phyloP scores from a whole-genome alignment of 2,797 vertebrate genomes.

The Ctenosaura bakeri region DNA sequence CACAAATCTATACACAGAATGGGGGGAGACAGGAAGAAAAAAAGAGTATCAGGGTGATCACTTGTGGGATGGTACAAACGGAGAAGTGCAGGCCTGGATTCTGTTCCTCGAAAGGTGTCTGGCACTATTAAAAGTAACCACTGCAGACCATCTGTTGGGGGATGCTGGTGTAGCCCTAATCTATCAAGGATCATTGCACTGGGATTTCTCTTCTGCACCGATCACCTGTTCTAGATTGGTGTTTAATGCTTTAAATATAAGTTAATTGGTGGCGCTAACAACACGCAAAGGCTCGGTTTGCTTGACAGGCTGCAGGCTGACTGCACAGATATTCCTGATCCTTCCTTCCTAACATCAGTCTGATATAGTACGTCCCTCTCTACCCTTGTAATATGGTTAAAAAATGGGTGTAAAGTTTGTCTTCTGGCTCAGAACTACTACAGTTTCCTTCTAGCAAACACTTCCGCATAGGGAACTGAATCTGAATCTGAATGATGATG shows the following conservation, averaged over 20 bases:
- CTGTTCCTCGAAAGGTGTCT: not conserved
- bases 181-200: constrained; percentile 23
- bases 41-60: not conserved
- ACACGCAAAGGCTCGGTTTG: constrained; percentile 2
- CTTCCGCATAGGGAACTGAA: not conserved
- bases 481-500: not conserved
- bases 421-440: not conserved
- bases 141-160: constrained; percentile 19
- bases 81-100: not conserved
- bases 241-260: constrained; percentile 42
- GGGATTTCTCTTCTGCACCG: constrained; percentile 20
- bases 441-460: not conserved
- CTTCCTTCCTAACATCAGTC: not conserved
- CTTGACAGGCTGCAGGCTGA: not conserved
- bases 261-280: constrained; percentile 32
- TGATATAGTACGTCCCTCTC: not conserved
- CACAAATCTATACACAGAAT: not conserved
- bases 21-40: not conserved
- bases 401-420: not conserved
- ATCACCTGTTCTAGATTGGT: constrained; percentile 29
- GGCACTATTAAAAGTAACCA: constrained; percentile 6
- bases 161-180: not conserved
- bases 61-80: not conserved
- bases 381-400: not conserved
- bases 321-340: not conserved